These are phyloP conservation scores for Callionymus lyra DNA, from an alignment of 2,113 vertebrate genomes.

Conservation along the genomic window DNA sequence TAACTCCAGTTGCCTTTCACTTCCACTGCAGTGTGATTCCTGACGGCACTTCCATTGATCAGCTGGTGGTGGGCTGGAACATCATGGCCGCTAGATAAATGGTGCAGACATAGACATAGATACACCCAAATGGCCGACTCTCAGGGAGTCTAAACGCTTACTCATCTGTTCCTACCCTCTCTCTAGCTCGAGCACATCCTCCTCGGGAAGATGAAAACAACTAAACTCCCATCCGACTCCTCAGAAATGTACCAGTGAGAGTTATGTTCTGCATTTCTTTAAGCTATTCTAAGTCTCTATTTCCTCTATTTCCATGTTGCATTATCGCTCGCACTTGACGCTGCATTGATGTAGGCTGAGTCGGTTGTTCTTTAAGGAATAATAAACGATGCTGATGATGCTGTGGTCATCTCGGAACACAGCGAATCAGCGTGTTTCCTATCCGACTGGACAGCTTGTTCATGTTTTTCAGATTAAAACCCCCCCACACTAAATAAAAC, in stretches of 20 bases:
- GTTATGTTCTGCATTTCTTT: too few relatives aligned
- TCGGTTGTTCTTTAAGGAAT: slow-evolving; percentile 4
- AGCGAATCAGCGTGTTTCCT: slow-evolving; percentile 18
- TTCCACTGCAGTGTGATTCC: slow-evolving; percentile 54
- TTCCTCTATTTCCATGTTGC: background rate
- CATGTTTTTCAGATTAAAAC: too few relatives aligned
- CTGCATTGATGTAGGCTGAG: background rate
- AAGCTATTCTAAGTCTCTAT: slow-evolving; percentile 7
- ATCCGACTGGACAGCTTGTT: slow-evolving; percentile 14
- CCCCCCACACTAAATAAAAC: too few relatives aligned
- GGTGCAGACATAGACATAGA: slow-evolving; percentile 50
- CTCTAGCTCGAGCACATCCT: slow-evolving; percentile 13
- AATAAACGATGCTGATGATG: slow-evolving; percentile 5
- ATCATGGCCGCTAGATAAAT: slow-evolving; percentile 55
- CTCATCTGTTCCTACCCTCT: slow-evolving; percentile 37
- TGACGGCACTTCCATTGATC: slow-evolving; percentile 59
- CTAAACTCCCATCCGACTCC: slow-evolving; percentile 8
- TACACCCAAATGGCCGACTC: slow-evolving; percentile 42
- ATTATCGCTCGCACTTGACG: slow-evolving; percentile 5
- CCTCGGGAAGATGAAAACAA: slow-evolving; percentile 16
- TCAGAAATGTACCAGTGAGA: too few relatives aligned
- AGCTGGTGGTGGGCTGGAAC: slow-evolving; percentile 49
- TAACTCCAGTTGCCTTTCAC: slow-evolving; percentile 58
- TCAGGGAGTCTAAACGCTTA: slow-evolving; percentile 26
- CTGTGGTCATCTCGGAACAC: slow-evolving; percentile 17